Evolutionary conservation across 1,140 invertebrate genomes (phyloP).

Genomic region (Lordiphosa mommai): DNA sequence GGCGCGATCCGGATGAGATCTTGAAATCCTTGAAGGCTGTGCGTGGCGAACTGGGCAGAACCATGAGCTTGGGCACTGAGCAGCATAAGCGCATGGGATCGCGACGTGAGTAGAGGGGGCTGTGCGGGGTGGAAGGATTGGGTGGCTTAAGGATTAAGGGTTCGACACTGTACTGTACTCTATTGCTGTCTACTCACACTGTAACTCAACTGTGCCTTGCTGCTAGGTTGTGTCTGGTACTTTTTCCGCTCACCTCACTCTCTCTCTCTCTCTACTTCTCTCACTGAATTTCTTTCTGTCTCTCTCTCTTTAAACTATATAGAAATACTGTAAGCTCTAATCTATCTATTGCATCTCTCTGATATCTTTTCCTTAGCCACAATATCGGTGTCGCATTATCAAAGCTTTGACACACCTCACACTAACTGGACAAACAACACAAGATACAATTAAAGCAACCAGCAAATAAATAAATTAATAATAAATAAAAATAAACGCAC

Average conservation of each 20-base stretch:
- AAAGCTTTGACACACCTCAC: constrained; percentile 79
- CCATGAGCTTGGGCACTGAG: constrained; percentile 87
- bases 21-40: constrained; percentile 88
- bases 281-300: constrained; percentile 31
- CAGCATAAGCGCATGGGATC: constrained; percentile 80
- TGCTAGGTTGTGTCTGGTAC: constrained; percentile 37
- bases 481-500: constrained; percentile 21
- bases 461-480: constrained; percentile 6
- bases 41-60: constrained; percentile 88
- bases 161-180: no score
- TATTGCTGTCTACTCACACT: constrained; percentile 1
- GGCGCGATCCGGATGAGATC: constrained; percentile 90
- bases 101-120: constrained; percentile 83
- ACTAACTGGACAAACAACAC: constrained; percentile 64
- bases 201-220: constrained; percentile 32
- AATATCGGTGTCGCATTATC: constrained; percentile 79
- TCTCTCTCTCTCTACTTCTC: constrained; percentile 11
- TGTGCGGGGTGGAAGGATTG: neutral
- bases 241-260: constrained; percentile 5
- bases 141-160: neutral
- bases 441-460: constrained; percentile 6
- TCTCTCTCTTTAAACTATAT: constrained; percentile 7
- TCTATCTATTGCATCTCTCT: constrained; percentile 43
- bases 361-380: constrained; percentile 75
- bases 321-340: neutral